Evolutionary conservation across 2,113 vertebrate species (phyloP).

Genomic region (Sorex fumeus): DNA sequence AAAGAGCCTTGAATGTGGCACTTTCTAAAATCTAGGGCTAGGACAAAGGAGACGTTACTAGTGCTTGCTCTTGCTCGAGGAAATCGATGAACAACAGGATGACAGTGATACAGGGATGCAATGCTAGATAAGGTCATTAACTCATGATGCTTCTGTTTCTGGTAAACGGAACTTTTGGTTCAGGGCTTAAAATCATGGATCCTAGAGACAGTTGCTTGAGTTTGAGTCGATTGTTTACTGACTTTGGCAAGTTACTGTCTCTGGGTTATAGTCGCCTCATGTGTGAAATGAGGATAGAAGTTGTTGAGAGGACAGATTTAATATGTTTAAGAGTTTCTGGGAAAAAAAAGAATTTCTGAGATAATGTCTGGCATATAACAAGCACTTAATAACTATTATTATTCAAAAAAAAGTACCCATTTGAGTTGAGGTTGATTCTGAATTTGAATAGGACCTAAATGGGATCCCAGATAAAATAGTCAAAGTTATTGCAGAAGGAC

Average conservation of each 20-base stretch:
- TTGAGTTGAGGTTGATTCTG: constrained; percentile 7
- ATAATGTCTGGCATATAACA: constrained; percentile 28
- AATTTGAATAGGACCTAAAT: constrained; percentile 38
- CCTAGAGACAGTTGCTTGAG: not conserved
- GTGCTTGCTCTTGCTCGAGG: too few species aligned
- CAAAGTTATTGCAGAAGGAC: not conserved
- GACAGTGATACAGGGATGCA: too few species aligned
- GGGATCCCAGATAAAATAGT: not conserved
- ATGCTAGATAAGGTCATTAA: constrained; percentile 42
- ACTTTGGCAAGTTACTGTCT: constrained; percentile 36
- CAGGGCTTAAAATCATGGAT: not conserved
- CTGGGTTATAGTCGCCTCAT: not conserved
- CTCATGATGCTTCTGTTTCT: constrained; percentile 10
- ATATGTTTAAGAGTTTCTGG: constrained; percentile 51
- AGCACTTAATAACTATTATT: constrained; percentile 40
- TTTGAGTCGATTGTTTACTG: constrained; percentile 26
- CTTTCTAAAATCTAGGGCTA: too few species aligned
- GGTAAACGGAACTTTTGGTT: not conserved
- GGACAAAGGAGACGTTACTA: too few species aligned
- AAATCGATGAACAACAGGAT: too few species aligned
- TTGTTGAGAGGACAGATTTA: constrained; percentile 57
- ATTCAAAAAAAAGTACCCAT: constrained; percentile 19
- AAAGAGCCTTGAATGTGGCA: too few species aligned
- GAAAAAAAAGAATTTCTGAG: constrained; percentile 56
- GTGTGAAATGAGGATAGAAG: constrained; percentile 43